These are phyloP conservation scores for Paramormyrops kingsleyae DNA, from an alignment of 2,113 vertebrate species.

Conservation along the genomic window DNA sequence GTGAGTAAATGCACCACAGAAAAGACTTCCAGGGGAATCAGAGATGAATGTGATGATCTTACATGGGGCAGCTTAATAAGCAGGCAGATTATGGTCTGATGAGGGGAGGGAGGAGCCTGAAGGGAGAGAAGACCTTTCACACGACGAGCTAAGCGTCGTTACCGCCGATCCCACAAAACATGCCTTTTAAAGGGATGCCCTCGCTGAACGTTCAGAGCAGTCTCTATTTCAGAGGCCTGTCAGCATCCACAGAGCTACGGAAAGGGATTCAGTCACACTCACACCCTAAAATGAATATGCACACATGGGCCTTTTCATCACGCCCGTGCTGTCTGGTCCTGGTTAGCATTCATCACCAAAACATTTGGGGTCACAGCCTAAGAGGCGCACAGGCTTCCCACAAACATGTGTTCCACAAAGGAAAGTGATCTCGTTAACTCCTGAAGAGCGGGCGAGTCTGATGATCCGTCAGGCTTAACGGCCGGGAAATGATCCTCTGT, in stretches of 20 bases:
- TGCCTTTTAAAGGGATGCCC: neutral
- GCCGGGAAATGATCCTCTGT: neutral
- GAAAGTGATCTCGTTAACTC: neutral
- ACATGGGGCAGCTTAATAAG: neutral
- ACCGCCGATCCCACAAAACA: neutral
- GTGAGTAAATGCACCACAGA: neutral
- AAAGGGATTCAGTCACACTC: neutral
- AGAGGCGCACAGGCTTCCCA: neutral
- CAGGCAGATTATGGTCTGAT: neutral
- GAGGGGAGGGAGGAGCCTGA: neutral
- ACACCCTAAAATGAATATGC: neutral
- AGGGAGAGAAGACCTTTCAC: neutral
- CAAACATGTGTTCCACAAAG: neutral
- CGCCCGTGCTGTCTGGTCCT: neutral
- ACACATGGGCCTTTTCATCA: neutral
- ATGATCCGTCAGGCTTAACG: neutral
- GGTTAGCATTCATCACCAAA: neutral
- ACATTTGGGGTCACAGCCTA: neutral
- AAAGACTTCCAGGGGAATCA: neutral
- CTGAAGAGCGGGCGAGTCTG: neutral
- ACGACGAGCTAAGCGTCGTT: neutral
- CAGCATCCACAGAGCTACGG: neutral
- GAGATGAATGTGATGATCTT: neutral
- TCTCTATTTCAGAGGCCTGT: neutral
- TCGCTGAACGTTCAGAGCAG: neutral